These are phyloP conservation scores for Aethes cnicana DNA, from an alignment of 2,888 invertebrate species.

Conservation along the genomic window DNA sequence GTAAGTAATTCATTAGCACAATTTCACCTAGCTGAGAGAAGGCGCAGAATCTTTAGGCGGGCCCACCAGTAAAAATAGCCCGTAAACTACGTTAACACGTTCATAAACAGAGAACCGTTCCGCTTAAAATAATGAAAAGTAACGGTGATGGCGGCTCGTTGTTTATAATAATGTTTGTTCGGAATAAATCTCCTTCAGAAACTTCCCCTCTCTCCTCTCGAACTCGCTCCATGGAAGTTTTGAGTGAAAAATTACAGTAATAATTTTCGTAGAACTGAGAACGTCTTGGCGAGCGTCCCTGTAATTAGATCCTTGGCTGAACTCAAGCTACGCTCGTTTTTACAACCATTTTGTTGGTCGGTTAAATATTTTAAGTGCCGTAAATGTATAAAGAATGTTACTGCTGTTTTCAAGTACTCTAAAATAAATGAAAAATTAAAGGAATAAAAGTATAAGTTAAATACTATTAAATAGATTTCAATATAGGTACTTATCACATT, in stretches of 20 bases:
- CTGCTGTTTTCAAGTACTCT: not conserved
- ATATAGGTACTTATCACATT: no score
- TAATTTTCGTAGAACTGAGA: constrained; percentile 65
- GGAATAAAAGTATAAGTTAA: no score
- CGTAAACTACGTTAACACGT: constrained; percentile 41
- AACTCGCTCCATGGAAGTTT: constrained; percentile 63
- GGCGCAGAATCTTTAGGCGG: constrained; percentile 37
- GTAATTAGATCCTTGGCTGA: constrained; percentile 65
- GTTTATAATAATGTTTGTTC: constrained; percentile 51
- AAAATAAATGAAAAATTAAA: no score
- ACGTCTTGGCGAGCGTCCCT: constrained; percentile 59
- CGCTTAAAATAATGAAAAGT: constrained; percentile 45
- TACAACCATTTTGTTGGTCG: constrained; percentile 59
- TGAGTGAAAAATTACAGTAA: constrained; percentile 73
- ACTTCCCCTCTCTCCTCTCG: constrained; percentile 50
- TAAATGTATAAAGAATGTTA: constrained; percentile 12
- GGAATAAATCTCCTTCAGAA: constrained; percentile 52
- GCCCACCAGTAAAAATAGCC: constrained; percentile 43
- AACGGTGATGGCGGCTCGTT: constrained; percentile 37
- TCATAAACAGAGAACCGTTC: constrained; percentile 34
- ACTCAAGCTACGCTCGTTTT: constrained; percentile 54
- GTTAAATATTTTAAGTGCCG: constrained; percentile 39
- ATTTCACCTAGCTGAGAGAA: constrained; percentile 28
- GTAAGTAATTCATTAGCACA: constrained; percentile 3
- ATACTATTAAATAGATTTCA: no score